These are phyloP conservation scores for Azemiops feae DNA, from an alignment of 2,113 vertebrate species.

Conservation along the genomic window DNA sequence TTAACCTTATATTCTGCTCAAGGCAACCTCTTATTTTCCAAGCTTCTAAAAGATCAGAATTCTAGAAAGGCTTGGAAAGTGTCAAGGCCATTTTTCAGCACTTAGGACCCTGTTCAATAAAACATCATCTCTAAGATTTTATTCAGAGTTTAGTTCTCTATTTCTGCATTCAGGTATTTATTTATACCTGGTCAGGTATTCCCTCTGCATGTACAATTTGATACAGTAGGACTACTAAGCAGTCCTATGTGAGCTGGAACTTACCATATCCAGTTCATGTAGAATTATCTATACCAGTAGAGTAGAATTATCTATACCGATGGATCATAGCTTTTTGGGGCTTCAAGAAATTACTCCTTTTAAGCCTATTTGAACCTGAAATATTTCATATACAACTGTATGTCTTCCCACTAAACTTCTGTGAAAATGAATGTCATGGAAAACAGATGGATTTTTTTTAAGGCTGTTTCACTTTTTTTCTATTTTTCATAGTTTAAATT, in stretches of 20 bases:
- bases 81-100: conserved; percentile 6
- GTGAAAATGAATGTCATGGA: background rate
- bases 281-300: background rate
- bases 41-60: conserved; percentile 25
- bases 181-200: background rate
- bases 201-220: background rate
- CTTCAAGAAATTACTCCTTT: background rate
- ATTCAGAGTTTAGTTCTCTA: background rate
- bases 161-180: background rate
- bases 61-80: conserved; percentile 14
- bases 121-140: background rate
- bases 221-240: background rate
- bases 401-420: background rate
- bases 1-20: conserved; percentile 39
- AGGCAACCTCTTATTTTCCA: conserved; percentile 28
- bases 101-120: conserved; percentile 4
- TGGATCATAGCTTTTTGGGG: background rate
- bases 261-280: background rate
- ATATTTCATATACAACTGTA: background rate
- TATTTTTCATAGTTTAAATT: background rate
- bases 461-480: background rate
- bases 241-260: background rate
- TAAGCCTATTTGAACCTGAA: background rate
- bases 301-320: background rate
- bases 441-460: background rate